A percentile compares a stretch with the other conserved stretches of the same genome.
Evolutionary conservation across 2,888 invertebrate species (phyloP).

Genomic region (Harpalus rufipes): DNA sequence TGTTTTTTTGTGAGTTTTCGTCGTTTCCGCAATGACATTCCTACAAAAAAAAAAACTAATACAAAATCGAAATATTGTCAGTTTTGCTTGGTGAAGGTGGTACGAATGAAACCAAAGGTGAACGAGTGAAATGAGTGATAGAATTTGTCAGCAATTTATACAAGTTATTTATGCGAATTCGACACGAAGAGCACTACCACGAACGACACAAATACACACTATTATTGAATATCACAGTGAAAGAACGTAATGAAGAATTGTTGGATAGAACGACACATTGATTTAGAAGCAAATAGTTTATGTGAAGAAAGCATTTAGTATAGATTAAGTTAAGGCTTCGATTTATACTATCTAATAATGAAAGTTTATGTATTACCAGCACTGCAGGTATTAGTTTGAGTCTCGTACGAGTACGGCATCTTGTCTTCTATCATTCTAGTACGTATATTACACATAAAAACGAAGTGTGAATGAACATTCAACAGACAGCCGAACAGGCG

Average conservation of each 20-base stretch:
- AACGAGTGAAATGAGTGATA: constrained; percentile 53
- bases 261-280: constrained; percentile 72
- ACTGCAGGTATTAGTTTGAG: constrained; percentile 68
- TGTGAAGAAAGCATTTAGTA: constrained; percentile 70
- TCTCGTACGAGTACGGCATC: constrained; percentile 31
- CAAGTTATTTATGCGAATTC: constrained; percentile 70
- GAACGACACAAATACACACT: constrained; percentile 76
- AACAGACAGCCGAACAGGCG: constrained; percentile 38
- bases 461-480: constrained; percentile 48
- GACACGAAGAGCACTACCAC: constrained; percentile 75
- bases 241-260: constrained; percentile 72
- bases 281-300: constrained; percentile 72
- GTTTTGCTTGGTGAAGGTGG: constrained; percentile 45
- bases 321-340: constrained; percentile 66
- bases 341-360: constrained; percentile 71
- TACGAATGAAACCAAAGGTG: constrained; percentile 46
- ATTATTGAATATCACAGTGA: constrained; percentile 77
- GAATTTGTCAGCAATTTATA: constrained; percentile 57
- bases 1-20: background rate
- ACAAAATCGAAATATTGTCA: constrained; percentile 53
- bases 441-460: constrained; percentile 64
- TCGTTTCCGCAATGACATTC: background rate
- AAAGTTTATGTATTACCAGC: constrained; percentile 70
- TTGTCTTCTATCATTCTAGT: constrained; percentile 42
- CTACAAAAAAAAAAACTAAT: constrained; percentile 27